Percentiles rank a stretch among this genome's conserved stretches.
phyloP scores from a whole-genome alignment of 2,888 invertebrate genomes.

The Falcaria lacertinaria region DNA sequence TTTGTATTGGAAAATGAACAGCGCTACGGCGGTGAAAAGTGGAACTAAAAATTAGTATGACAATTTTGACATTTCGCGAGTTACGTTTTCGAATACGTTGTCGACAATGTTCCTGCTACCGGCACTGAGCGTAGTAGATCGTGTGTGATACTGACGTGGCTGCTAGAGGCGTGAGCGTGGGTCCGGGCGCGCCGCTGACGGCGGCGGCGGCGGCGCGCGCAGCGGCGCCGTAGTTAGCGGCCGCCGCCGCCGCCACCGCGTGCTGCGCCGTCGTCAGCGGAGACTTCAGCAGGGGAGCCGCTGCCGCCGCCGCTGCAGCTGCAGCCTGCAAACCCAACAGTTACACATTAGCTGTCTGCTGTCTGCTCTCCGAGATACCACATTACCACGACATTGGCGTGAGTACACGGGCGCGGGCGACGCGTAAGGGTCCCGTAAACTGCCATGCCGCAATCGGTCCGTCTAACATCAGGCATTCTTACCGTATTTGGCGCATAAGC shows the following conservation, averaged over 20 bases:
- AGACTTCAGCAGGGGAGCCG: conserved; percentile 89
- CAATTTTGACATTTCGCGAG: too few species aligned
- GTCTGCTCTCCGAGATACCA: background rate
- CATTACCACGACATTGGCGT: conserved; percentile 47
- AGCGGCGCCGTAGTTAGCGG: conserved; percentile 92
- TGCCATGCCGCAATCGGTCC: background rate
- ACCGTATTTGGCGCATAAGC: background rate
- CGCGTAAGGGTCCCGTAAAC: background rate
- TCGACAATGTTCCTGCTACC: too few species aligned
- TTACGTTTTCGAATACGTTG: too few species aligned
- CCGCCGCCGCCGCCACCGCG: conserved; percentile 92
- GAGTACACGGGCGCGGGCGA: conserved; percentile 47
- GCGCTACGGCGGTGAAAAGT: too few species aligned
- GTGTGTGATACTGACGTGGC: conserved; percentile 45
- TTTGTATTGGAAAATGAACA: too few species aligned
- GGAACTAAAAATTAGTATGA: too few species aligned
- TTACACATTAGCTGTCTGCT: conserved; percentile 21
- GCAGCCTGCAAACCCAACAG: conserved; percentile 67
- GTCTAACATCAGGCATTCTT: background rate
- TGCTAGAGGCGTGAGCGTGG: conserved; percentile 64
- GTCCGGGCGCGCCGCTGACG: conserved; percentile 83
- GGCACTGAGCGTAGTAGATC: background rate
- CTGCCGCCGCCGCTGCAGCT: conserved; percentile 85
- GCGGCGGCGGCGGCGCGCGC: conserved; percentile 90
- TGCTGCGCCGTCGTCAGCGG: conserved; percentile 91